phyloP scores from a whole-genome alignment of 2,113 vertebrate genomes.

The Rallus limicola region DNA sequence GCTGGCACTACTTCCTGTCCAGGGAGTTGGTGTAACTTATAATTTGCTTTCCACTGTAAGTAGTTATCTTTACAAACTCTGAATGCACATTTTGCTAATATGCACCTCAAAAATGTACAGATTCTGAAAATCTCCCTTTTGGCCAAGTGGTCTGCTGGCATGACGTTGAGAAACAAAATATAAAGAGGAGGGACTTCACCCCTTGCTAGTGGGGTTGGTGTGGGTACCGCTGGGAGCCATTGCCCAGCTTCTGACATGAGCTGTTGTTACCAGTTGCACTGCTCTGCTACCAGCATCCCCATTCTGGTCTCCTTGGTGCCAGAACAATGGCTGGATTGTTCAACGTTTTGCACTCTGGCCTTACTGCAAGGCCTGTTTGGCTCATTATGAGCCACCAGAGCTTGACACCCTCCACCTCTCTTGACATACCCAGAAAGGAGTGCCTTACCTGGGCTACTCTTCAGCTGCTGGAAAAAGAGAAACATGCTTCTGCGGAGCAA shows the following conservation, averaged over 20 bases:
- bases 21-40: neutral
- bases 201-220: neutral
- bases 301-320: neutral
- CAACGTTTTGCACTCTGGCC: neutral
- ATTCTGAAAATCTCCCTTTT: neutral
- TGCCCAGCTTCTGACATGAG: neutral
- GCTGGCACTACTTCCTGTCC: neutral
- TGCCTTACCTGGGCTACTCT: neutral
- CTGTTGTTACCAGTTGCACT: neutral
- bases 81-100: neutral
- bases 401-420: neutral
- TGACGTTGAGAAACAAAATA: neutral
- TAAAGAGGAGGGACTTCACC: neutral
- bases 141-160: neutral
- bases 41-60: neutral
- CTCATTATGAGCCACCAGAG: neutral
- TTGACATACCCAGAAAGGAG: rapidly evolving
- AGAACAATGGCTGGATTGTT: neutral
- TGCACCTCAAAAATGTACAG: neutral
- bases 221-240: neutral
- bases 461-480: neutral
- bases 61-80: neutral
- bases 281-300: neutral
- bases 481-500: rapidly evolving
- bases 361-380: neutral